A percentile compares a stretch with the other conserved stretches of the same genome.
Conservation (phyloP, 1,140 invertebrate species). For the Berghia stephanieae region DNA sequence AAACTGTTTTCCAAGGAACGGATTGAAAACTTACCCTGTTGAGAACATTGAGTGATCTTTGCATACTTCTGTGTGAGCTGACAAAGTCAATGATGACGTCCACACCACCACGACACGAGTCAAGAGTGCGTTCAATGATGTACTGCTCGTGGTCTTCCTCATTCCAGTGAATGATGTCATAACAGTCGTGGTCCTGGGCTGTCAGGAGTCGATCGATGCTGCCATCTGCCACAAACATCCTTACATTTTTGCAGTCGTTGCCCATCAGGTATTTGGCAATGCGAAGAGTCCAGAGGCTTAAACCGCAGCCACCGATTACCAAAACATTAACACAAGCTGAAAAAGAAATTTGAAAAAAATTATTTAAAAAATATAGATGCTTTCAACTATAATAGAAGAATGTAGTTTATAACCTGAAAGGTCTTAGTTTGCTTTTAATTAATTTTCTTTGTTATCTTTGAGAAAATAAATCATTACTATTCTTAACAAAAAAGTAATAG, state of each 20-base stretch:
- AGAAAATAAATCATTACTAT: no score
- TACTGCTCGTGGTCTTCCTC: constrained; percentile 78
- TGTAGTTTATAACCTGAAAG: no score
- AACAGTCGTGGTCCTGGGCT: constrained; percentile 68
- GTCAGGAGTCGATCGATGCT: constrained; percentile 64
- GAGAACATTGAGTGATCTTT: constrained; percentile 85
- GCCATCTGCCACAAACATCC: constrained; percentile 61
- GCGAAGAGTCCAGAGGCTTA: constrained; percentile 90
- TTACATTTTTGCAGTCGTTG: constrained; percentile 43
- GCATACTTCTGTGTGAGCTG: constrained; percentile 85
- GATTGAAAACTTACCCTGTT: constrained; percentile 72
- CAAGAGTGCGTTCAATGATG: constrained; percentile 85
- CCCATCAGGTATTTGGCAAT: constrained; percentile 76
- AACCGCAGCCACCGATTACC: constrained; percentile 89
- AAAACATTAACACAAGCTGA: constrained; percentile 83
- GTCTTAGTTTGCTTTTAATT: no score
- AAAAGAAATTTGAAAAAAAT: constrained; percentile 39
- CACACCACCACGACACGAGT: constrained; percentile 84
- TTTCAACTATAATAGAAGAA: no score
- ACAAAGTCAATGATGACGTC: constrained; percentile 92
- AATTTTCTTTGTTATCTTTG: no score
- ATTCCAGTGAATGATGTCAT: constrained; percentile 69
- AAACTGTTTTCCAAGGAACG: not conserved
- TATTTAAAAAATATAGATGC: no score
- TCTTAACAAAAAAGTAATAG: no score